phyloP scores from a whole-genome alignment of 1,140 invertebrate genomes.

The Chironomus tepperi region DNA sequence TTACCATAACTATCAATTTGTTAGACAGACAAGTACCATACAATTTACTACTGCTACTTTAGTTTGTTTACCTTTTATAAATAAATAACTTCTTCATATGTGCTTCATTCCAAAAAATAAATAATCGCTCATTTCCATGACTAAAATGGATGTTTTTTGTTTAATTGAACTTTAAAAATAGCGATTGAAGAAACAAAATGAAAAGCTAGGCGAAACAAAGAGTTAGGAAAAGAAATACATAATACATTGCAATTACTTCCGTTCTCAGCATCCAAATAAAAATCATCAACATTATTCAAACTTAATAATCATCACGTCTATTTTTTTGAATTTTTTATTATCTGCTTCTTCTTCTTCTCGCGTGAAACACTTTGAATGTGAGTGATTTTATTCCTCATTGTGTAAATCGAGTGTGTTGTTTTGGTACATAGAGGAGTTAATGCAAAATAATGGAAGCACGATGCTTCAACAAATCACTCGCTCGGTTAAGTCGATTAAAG shows the following conservation, averaged over 20 bases:
- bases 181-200: neutral
- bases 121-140: neutral
- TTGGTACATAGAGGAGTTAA: too few species aligned
- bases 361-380: too few species aligned
- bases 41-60: neutral
- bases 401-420: too few species aligned
- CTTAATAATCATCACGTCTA: too few species aligned
- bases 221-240: neutral
- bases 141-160: neutral
- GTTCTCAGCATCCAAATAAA: neutral
- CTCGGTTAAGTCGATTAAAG: too few species aligned
- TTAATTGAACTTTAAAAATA: slow-evolving; percentile 9
- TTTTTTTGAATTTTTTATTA: too few species aligned
- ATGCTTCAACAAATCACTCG: too few species aligned
- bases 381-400: too few species aligned
- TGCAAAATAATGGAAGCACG: too few species aligned
- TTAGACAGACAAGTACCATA: too few species aligned
- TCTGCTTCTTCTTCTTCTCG: too few species aligned
- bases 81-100: neutral
- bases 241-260: slow-evolving; percentile 5
- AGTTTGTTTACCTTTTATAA: slow-evolving; percentile 14
- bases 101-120: neutral
- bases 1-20: too few species aligned
- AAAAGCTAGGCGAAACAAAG: slow-evolving; percentile 2
- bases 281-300: neutral